Conservation (phyloP, 2,113 vertebrate genomes). For the Piliocolobus tephrosceles region DNA sequence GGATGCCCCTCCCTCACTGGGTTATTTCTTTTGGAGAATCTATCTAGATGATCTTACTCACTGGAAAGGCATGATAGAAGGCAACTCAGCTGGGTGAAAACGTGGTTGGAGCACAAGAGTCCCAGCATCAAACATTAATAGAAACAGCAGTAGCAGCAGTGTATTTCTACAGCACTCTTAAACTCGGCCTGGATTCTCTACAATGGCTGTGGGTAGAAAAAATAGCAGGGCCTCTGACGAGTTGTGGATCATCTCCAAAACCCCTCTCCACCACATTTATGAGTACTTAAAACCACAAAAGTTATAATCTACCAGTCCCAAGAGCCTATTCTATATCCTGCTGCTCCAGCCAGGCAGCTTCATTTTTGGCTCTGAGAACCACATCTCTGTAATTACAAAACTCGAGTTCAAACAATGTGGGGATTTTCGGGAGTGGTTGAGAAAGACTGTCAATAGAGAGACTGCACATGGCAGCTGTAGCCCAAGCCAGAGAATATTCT, state of each 20-base stretch:
- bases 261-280: not conserved
- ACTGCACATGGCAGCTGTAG: not conserved
- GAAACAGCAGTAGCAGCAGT: not conserved
- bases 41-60: not conserved
- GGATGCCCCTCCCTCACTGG: not conserved
- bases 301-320: not conserved
- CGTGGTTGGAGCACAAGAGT: not conserved
- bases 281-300: conserved; percentile 7
- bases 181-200: not conserved
- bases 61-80: not conserved
- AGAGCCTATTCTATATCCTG: not conserved
- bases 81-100: not conserved
- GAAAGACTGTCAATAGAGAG: not conserved
- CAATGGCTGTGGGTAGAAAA: not conserved
- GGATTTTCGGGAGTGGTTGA: not conserved
- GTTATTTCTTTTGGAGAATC: not conserved
- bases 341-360: not conserved
- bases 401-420: not conserved
- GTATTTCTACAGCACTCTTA: not conserved
- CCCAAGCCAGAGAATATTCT: not conserved
- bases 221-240: not conserved
- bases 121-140: not conserved
- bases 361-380: not conserved
- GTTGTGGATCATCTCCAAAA: not conserved
- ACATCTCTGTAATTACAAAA: not conserved